Base-by-base conservation (phyloP, 1,140 invertebrate genomes). In the Nasonia giraulti region DNA sequence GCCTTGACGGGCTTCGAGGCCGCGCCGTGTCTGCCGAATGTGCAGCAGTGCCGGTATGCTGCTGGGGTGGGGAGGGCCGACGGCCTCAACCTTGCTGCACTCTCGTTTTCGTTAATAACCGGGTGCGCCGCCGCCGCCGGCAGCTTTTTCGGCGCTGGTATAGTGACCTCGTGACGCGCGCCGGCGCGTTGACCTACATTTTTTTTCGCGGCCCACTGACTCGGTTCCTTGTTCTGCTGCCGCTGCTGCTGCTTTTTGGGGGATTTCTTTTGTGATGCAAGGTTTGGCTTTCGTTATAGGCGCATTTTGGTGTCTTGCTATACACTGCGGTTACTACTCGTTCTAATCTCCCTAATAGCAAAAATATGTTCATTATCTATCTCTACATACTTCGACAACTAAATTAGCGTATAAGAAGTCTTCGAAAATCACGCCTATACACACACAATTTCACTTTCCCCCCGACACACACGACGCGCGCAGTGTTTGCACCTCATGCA, bases 91-190 rank as follows among this genome's bases (percentile, higher is more conserved):
- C 84, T 85, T 85, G 77, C 31, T 74, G 62, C 75, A 80, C 78
- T 75, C 78, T 84, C 78, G 77, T 84, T 84, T 84, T 84, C 84
- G 82, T 82, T 74, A 82, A 82, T 82, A 82, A 75, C 69, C 81
- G 27, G 71, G 68, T 66, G 62, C 77, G 27, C 5, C 33, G 33
- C 33, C 5, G 33, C 50, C 27, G 75, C 55, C 14, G 23, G 55
- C 55, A 40, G 31, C 17, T 75, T 75, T 33, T 69, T 44, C 79
- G 68, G 68, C 40, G 14, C 50, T 73, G 27, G 69, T 31, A 50
- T 77, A 23, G 20, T 50, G 44, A 50, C 31, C 66, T 37, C 79
- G 79, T n/a, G 33, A 37, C 3, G 68, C 79, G n/a, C 79, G n/a
- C 23, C 37, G 69, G 69, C 55, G 20, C 20, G 20, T 62, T 75